Base-by-base conservation (phyloP, 2,888 invertebrate genomes). In the Petrolisthes manimaculis region DNA sequence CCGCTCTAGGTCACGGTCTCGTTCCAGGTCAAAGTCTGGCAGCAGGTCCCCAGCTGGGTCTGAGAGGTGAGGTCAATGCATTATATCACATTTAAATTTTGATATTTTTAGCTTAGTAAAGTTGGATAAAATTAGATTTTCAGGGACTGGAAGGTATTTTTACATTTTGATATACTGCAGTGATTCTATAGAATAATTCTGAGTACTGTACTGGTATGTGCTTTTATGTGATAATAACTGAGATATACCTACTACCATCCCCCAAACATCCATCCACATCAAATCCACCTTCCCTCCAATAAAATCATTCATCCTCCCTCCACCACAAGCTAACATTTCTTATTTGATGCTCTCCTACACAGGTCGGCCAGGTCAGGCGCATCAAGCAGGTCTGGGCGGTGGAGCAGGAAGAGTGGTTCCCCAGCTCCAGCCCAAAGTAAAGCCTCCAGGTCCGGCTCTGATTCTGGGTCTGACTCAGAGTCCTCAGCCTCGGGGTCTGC, bases 391-490 rank as follows among this genome's bases (percentile, higher is more conserved):
- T 86, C 79, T 56, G 24, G 79, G 4, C 78, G 12, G 9, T 14
- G 9, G 12, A 14, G 12, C 61, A 14, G 71, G 6, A 14, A 56
- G 37, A 83, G 55, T 9, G 71, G 79, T 5, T 77, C 87, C 0
- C 83, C 87, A 0, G 51, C 77, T 1, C 84, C 61, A 3, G 75
- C 75, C 24, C 83, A 77, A 53, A 81, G 74, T 74, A 67, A 71
- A 2, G 71, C 80, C 54, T 61, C 74, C 0, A 54, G 86, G 4
- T 78, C 82, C n/a, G 82, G 75, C 5, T 88, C 88, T 1, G 85
- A 84, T 61, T 86, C 89, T n/a, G 71, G 89, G 24, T 89, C 89
- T 24, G 84, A 84, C 18, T 86, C 89, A 21, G 86, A 77, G 9
- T 89, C 89, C 5, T 84, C 89, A 21, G 85, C 53, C n/a, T 86